Percentiles rank a stretch among this genome's conserved stretches.
Evolutionary conservation across 2,888 invertebrate genomes (phyloP).

Genomic region (Hypomecis atomaria): DNA sequence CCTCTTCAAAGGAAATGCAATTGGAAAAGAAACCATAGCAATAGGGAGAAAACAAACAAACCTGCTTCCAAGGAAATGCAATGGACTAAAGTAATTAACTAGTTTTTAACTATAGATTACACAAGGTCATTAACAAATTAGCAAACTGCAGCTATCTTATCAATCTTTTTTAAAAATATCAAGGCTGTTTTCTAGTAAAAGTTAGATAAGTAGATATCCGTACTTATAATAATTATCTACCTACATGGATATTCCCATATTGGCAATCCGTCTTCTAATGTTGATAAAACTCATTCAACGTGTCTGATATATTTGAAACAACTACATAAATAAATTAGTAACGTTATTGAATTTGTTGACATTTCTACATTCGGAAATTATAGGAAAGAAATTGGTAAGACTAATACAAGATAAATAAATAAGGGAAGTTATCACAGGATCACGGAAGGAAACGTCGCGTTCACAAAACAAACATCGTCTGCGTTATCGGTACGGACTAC

Average conservation of each 20-base stretch:
- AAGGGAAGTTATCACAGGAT: conserved; percentile 5
- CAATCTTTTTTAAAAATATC: conserved; percentile 23
- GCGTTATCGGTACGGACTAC: conserved; percentile 15
- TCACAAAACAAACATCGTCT: conserved; percentile 12
- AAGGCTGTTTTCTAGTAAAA: conserved; percentile 27
- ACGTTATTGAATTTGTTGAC: background rate
- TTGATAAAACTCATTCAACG: conserved; percentile 29
- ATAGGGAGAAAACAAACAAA: background rate
- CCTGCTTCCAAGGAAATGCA: background rate
- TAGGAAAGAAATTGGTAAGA: background rate
- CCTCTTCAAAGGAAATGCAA: background rate
- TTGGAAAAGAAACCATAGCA: background rate
- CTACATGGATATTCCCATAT: conserved; percentile 7
- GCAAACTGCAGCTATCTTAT: conserved; percentile 32
- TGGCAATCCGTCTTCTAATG: conserved; percentile 9
- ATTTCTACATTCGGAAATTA: background rate
- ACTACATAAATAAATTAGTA: background rate
- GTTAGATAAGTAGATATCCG: conserved; percentile 13
- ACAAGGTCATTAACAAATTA: conserved; percentile 38
- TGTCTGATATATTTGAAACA: conserved; percentile 5
- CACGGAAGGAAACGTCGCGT: conserved; percentile 1
- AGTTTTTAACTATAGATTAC: conserved; percentile 19
- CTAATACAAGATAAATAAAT: background rate
- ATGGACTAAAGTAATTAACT: conserved; percentile 3
- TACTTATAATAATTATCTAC: conserved; percentile 10